Percentiles rank a stretch among this genome's conserved stretches.
phyloP scores from a whole-genome alignment of 2,113 vertebrate genomes.

The Megaceryle maxima region DNA sequence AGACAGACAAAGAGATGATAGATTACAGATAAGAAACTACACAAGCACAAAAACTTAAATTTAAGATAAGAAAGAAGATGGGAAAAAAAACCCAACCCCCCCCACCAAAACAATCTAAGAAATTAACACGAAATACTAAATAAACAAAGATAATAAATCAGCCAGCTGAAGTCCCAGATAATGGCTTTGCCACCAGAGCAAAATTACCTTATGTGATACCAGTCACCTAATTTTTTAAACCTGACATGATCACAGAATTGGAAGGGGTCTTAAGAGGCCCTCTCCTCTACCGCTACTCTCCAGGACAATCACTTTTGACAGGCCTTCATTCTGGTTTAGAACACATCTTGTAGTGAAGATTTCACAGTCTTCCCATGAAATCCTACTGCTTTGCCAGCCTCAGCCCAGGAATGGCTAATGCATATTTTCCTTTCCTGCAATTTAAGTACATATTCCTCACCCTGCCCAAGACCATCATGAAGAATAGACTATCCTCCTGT shows the following conservation, averaged over 20 bases:
- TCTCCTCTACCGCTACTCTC: background rate
- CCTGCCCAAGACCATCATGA: too few relatives aligned
- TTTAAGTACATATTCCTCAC: background rate
- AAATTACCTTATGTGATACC: background rate
- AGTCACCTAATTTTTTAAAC: background rate
- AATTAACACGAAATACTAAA: background rate
- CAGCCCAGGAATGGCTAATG: background rate
- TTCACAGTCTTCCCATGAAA: background rate
- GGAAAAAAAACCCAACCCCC: fast-evolving
- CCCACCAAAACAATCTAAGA: background rate
- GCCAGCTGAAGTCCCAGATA: background rate
- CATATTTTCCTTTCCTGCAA: background rate
- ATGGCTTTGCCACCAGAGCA: background rate
- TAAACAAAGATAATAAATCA: background rate
- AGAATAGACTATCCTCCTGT: background rate
- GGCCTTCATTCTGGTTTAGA: background rate
- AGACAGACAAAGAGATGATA: background rate
- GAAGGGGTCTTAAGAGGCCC: background rate
- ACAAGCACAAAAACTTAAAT: background rate
- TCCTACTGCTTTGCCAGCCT: background rate
- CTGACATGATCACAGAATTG: background rate
- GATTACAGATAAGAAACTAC: background rate
- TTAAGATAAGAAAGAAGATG: background rate
- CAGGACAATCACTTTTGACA: background rate
- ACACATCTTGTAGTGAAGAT: background rate